phyloP scores from a whole-genome alignment of 2,888 invertebrate species.

The Phortica okadai region DNA sequence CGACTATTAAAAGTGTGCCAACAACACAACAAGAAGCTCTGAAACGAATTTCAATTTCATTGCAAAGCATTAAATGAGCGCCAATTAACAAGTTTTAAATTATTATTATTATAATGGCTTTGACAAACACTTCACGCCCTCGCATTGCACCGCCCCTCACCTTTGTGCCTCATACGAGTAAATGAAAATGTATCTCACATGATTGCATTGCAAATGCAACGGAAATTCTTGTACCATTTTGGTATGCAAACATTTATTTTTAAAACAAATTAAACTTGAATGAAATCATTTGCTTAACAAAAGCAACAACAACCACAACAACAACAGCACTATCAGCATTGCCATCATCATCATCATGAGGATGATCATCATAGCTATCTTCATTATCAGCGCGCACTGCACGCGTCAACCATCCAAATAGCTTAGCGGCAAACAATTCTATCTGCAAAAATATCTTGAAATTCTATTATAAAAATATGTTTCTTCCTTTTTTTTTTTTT shows the following conservation, averaged over 20 bases:
- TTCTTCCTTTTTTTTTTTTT: too few relatives aligned
- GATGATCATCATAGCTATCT: background rate
- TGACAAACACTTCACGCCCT: background rate
- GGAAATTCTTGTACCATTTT: too few relatives aligned
- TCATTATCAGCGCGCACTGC: background rate
- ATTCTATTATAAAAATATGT: too few relatives aligned
- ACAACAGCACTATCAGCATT: background rate
- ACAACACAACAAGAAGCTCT: background rate
- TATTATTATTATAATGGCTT: background rate
- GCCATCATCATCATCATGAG: background rate
- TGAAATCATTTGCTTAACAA: background rate
- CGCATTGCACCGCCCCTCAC: background rate
- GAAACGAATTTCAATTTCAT: background rate
- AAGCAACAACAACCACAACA: background rate
- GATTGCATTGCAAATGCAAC: too few relatives aligned
- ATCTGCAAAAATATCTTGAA: background rate
- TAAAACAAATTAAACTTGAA: conserved; percentile 14
- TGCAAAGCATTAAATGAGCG: too few relatives aligned
- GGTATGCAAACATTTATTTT: background rate
- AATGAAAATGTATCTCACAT: too few relatives aligned
- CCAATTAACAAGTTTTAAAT: background rate
- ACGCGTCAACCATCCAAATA: background rate
- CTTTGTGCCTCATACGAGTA: too few relatives aligned
- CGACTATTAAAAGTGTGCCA: background rate
- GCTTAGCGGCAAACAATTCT: background rate